Base-by-base conservation (phyloP, 1,140 invertebrate species). In the Tribolium madens region DNA sequence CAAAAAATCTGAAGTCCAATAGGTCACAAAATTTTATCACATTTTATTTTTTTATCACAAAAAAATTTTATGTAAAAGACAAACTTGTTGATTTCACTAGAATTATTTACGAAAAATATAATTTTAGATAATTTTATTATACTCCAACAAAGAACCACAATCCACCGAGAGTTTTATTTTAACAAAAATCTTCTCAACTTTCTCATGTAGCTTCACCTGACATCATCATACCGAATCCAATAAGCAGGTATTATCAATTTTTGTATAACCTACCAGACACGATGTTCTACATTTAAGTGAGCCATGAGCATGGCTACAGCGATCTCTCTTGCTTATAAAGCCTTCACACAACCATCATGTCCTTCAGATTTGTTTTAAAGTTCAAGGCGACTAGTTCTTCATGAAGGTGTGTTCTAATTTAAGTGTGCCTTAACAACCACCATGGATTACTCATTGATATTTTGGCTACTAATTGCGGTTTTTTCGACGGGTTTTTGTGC, bases 311-410 rank as follows among this genome's bases (percentile, higher is more conserved):
- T 64, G 14, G 57, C 57, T 64, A 31, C 57, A 64, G 57, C 74
- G 73, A 75, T 79, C 78, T 76, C 77, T 77, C 73, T 77, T 64
- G 26, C 75, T 78, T 82, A 82, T 82, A 82, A 82, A 81, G 78
- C 76, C 78, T 76, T 78, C 73, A 53, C 60, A 15, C 76, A 64
- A 50, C 69, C 26, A 76, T 47, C 76, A 64, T 47, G 74, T 73
- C 69, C 79, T 79, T 79, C 78, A 81, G 80, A 82, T 78, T 69
- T 78, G 77, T 76, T 48, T 73, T 73, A 68, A 81, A 79, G 81
- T 82, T 81, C 81, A 81, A 79, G 80, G 80, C 79, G 79, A 80
- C 57, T 53, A 78, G 73, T 73, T 73, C 76, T 76, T 52, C 14
- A 68, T 75, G 53, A 57, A 14, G 18, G 2, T 13, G 26, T 36